Conservation (phyloP, 2,888 invertebrate species). For the Gerris lacustris region DNA sequence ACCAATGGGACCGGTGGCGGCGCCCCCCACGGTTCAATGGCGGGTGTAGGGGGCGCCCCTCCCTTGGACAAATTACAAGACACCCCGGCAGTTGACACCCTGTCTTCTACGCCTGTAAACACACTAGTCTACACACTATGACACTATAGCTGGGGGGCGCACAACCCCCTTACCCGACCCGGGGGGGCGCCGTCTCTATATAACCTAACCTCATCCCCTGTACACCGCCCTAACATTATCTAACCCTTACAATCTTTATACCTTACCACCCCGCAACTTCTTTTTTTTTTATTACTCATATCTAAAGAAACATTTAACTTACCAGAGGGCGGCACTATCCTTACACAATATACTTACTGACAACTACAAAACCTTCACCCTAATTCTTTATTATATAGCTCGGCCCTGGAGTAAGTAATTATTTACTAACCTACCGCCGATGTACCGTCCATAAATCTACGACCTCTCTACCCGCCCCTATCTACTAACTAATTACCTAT, state of each 20-base stretch:
- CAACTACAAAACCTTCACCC: neutral
- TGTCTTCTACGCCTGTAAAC: slow-evolving; percentile 27
- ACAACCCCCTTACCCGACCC: too few relatives aligned
- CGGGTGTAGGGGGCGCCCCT: slow-evolving; percentile 12
- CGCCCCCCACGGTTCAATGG: slow-evolving; percentile 23
- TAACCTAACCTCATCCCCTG: slow-evolving; percentile 18
- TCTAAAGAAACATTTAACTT: slow-evolving; percentile 2
- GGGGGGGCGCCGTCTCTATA: slow-evolving; percentile 13
- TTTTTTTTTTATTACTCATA: neutral
- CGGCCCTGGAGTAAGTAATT: too few relatives aligned
- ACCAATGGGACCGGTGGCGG: slow-evolving; percentile 22
- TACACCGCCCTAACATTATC: slow-evolving; percentile 15
- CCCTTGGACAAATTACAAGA: slow-evolving; percentile 26
- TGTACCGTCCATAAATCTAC: too few relatives aligned
- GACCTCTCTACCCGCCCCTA: too few relatives aligned
- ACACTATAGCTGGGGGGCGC: neutral
- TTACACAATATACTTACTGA: slow-evolving; percentile 1
- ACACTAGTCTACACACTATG: slow-evolving; percentile 15
- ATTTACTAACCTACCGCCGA: too few relatives aligned
- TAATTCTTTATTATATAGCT: too few relatives aligned
- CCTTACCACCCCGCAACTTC: slow-evolving; percentile 10
- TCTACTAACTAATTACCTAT: too few relatives aligned
- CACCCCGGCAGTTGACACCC: slow-evolving; percentile 26
- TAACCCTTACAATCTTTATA: slow-evolving; percentile 14
- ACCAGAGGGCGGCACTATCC: neutral